phyloP scores from a whole-genome alignment of 1,140 invertebrate species.

The Steinernema feltiae region DNA sequence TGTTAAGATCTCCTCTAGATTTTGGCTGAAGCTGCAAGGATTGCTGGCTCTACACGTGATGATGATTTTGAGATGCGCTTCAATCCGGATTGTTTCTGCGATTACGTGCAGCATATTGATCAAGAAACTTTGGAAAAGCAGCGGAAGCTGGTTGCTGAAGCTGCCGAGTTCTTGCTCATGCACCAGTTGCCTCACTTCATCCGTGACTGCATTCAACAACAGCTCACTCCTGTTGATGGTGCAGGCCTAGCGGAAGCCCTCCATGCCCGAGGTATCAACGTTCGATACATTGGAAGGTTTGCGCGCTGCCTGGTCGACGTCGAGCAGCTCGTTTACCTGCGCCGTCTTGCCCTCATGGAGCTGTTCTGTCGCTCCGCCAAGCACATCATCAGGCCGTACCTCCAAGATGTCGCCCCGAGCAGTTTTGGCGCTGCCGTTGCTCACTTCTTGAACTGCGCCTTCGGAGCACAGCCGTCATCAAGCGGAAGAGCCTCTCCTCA shows the following conservation, averaged over 20 bases:
- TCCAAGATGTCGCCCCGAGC: constrained; percentile 83
- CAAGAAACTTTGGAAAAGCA: constrained; percentile 71
- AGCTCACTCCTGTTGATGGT: constrained; percentile 86
- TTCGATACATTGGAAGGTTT: constrained; percentile 86
- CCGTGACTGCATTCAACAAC: constrained; percentile 83
- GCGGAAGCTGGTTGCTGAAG: constrained; percentile 81
- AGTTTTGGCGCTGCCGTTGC: constrained; percentile 78
- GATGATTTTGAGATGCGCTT: constrained; percentile 89
- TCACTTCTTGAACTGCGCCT: constrained; percentile 89
- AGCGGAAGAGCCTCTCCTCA: background rate
- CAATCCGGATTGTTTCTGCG: constrained; percentile 94
- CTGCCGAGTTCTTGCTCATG: constrained; percentile 84
- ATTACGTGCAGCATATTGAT: constrained; percentile 75
- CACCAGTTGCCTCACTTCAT: constrained; percentile 89
- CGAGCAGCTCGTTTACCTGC: constrained; percentile 27
- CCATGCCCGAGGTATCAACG: constrained; percentile 85
- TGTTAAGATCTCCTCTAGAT: constrained; percentile 20
- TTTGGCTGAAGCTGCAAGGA: constrained; percentile 63
- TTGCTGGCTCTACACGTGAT: constrained; percentile 80
- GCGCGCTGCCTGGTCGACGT: constrained; percentile 59
- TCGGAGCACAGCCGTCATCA: constrained; percentile 58
- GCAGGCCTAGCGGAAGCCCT: constrained; percentile 83
- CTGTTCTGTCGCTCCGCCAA: constrained; percentile 79
- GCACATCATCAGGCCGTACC: constrained; percentile 82
- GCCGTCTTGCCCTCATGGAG: constrained; percentile 71